These are phyloP conservation scores for Cydia amplana DNA, from an alignment of 1,140 invertebrate species.

Conservation along the genomic window DNA sequence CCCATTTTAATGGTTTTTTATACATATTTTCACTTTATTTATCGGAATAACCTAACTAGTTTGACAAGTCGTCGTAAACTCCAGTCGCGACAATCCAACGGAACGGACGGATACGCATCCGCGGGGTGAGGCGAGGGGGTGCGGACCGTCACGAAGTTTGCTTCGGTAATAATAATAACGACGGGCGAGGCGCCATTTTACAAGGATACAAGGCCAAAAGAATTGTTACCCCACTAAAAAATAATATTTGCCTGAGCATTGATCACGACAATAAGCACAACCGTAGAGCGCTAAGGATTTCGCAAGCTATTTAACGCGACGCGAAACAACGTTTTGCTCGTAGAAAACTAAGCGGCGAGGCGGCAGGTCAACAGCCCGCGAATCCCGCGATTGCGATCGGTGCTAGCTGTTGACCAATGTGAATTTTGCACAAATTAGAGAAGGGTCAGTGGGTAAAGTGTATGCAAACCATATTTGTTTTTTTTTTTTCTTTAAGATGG, in stretches of 20 bases:
- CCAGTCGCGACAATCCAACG: constrained; percentile 72
- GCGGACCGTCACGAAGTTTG: constrained; percentile 78
- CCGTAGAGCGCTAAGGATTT: constrained; percentile 29
- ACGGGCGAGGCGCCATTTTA: constrained; percentile 77
- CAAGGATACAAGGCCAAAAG: constrained; percentile 77
- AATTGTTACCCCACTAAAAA: constrained; percentile 65
- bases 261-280: constrained; percentile 36
- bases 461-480: neutral
- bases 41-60: constrained; percentile 75
- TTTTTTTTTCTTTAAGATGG: neutral
- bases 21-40: constrained; percentile 57
- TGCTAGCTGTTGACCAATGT: constrained; percentile 50
- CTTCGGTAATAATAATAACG: constrained; percentile 77
- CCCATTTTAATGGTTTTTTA: constrained; percentile 50
- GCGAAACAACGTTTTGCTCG: constrained; percentile 45
- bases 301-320: constrained; percentile 44
- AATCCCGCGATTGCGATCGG: constrained; percentile 52
- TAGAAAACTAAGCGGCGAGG: constrained; percentile 36
- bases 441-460: constrained; percentile 34
- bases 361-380: constrained; percentile 70
- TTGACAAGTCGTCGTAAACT: constrained; percentile 77
- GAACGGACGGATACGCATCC: constrained; percentile 70
- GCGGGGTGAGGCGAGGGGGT: constrained; percentile 64
- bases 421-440: constrained; percentile 47
- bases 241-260: constrained; percentile 41